Evolutionary conservation across 2,113 vertebrate species (phyloP).

Genomic region (Zosterops pallidus): DNA sequence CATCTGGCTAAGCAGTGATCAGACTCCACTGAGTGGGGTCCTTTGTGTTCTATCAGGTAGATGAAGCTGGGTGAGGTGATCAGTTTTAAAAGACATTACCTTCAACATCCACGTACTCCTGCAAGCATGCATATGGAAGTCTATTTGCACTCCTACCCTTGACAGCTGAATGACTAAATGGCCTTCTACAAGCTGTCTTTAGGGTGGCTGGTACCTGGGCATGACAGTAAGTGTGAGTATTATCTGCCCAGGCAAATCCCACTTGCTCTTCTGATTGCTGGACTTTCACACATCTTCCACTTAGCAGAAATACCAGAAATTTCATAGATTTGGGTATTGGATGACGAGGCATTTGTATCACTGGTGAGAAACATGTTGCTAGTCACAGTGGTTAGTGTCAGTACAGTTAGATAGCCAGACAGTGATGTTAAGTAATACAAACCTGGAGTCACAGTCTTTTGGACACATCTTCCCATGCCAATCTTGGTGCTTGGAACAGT

Average conservation of each 20-base stretch:
- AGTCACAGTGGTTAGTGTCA: neutral
- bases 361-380: slow-evolving; percentile 38
- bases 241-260: neutral
- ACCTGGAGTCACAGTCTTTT: neutral
- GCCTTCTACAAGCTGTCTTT: neutral
- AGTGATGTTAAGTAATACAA: slow-evolving; percentile 36
- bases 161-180: neutral
- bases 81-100: neutral
- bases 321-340: neutral
- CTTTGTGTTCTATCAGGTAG: neutral
- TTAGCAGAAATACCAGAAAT: neutral
- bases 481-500: neutral
- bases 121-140: accelerated
- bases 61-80: neutral
- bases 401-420: neutral
- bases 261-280: neutral
- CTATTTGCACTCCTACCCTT: accelerated
- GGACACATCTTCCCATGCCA: neutral
- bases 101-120: neutral
- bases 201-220: neutral
- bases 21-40: neutral
- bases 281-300: neutral
- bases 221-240: neutral
- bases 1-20: neutral
- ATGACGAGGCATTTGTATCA: neutral